Base-by-base conservation (phyloP, 30 jellyfish, hydroid and myxozoan genomes). In the Chrysaora quinquecirrha region DNA sequence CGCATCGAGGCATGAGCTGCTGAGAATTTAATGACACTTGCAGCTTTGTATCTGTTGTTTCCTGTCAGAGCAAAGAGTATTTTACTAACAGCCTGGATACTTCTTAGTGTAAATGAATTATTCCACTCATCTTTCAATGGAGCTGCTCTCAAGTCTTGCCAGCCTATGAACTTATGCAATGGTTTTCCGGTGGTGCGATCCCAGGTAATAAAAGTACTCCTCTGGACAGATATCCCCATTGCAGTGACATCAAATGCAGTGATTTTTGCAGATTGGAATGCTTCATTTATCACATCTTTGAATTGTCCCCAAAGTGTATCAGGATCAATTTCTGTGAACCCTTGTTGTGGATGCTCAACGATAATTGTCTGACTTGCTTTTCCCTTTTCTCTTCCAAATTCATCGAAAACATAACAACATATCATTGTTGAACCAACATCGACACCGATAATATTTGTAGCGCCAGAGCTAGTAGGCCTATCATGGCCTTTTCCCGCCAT, bases 91-190 rank as follows among this genome's bases (percentile, higher is more conserved):
- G 58, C 49, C 24, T 84, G 25, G 7, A 82, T 82, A 12, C 67
- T 60, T 9, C 48, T 71, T 14, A 84, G 22, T 0, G 94, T 84
- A 54, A 35, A 71, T 1, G 94, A 84, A 10, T 66, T 30, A 30
- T 85, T 85, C 95, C 95, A 85, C 19, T 70, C 91, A 1, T 87
- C 79, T 19, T 85, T 31, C 43, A 71, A 2, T 38, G 76, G 68
- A 22, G 68, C 78, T 21, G 96, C 84, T 70, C 98, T 49, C 46
- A 78, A 62, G 70, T 93, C 98, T 66, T 93, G 98, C 98, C 98
- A 93, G 23, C 96, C 89, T 18, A 93, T 93, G 73, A 87, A 86
- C 80, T 93, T 82, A 65, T 80, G 85, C 49, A 78, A 70, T 16
- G 95, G 93, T 22, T 35, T 82, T 1, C 97, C 96, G n/a, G 96